Base-by-base conservation (phyloP, 2,797 vertebrate species). In the Cynodonichthys magdalenae region DNA sequence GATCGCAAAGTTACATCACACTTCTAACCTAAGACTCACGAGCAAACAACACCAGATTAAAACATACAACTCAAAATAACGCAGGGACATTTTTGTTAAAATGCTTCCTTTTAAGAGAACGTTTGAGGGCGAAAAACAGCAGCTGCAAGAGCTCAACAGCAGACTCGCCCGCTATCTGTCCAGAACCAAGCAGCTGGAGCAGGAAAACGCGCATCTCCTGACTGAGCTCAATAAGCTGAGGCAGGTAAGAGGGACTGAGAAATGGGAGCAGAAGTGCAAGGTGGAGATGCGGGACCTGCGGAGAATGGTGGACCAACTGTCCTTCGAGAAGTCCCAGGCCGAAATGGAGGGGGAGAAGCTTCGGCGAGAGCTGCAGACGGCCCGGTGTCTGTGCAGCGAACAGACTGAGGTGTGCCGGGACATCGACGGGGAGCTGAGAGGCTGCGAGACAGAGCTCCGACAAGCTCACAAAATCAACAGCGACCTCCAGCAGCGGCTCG, bases 81-180 rank as follows among this genome's bases (percentile, higher is more conserved):
- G 9, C 28, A 0, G 28, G 4, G 29, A 9, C 10, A 39, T 11
- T 14, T 39, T 3, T 39, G 3, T 63, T 66, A 92, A 77, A 5
- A 97, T 98, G 96, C 87, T 95, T 89, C 92, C 93, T 66, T 89
- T 86, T 52, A 90, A 74, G 85, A 89, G 87, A 92, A 86, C 94
- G 82, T 89, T 93, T 79, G 92, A 94, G 59, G 71, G 90, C 71
- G 97, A 98, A 71, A 95, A 95, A 75, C 84, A 92, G 42, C 95
- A 99, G 72, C 90, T 99, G 53, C 95, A 92, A 82, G 93, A 95
- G 83, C 95, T 99, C 65, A 99, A 99, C 86, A 77, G 85, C 78
- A 94, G 95, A 69, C 93, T 99, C 36, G 66, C 83, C 17, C 93
- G 95, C 29, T 99, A 98, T 59, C 91, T 99, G 39, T 87, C 89